Base-by-base conservation (phyloP, 2,113 vertebrate species). In the Cathartes aura region DNA sequence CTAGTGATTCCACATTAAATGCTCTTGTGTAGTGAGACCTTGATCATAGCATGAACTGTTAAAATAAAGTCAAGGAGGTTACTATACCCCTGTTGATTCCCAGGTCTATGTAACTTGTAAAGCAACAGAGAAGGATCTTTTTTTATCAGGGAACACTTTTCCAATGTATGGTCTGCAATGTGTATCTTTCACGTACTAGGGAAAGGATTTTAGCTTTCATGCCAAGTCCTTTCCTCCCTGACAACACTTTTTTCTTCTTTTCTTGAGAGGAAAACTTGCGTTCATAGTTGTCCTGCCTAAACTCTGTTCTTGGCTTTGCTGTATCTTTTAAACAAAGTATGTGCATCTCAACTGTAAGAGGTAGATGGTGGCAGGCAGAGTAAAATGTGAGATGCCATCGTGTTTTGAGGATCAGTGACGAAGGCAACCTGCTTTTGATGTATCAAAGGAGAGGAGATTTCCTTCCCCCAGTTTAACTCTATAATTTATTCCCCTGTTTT, bases 191-290 rank as follows among this genome's bases (percentile, higher is more conserved):
- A 86, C 8, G 0, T 87, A 74, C 26, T 87, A 55, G 48, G 68
- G 70, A 82, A 95, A 82, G 55, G 71, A 90, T 96, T 96, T 91
- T 68, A 80, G n/a, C 59, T 88, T 93, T 88, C 21, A 12, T 78
- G 32, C 82, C 85, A 92, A 78, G 64, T 73, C 48, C n/a, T 76
- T 90, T 95, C 50, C 59, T 92, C 32, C 64, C 58, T 68, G 62
- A 73, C 73, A 87, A 59, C 30, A 88, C 11, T 52, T 93, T 50
- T 64, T 92, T 59, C 34, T 64, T 74, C 58, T 66, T 87, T 87
- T 80, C 82, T 79, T 86, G 71, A 80, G 60, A 87, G 92, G 88
- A 94, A 96, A 93, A 80, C 27, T 64, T 62, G 64, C 0, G 2
- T 84, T 96, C 43, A 21, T 76, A 80, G n/a, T 34, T 95, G 70